A percentile compares a stretch with the other conserved stretches of the same genome.
Evolutionary conservation across 2,797 vertebrate species (phyloP).

Genomic region (Sebastes glaucus): DNA sequence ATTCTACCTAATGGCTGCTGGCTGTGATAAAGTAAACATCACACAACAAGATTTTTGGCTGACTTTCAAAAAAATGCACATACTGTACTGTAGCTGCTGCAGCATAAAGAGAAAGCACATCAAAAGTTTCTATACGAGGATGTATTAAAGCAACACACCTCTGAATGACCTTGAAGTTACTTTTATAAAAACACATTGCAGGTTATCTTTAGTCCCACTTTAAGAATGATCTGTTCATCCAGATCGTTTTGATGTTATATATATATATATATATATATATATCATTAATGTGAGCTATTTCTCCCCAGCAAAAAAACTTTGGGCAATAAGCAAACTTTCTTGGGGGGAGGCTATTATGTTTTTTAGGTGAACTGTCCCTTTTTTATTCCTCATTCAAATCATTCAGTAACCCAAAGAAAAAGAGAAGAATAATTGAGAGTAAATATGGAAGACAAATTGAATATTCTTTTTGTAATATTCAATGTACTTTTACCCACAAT

Average conservation of each 20-base stretch:
- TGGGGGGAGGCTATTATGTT: neutral
- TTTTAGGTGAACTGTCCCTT: neutral
- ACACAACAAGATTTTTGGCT: constrained; percentile 40
- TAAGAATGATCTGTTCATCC: neutral
- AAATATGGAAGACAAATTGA: neutral
- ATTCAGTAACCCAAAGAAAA: neutral
- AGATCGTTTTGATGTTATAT: neutral
- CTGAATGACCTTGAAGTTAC: neutral
- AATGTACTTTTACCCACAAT: neutral
- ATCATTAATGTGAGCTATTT: neutral
- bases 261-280: too few relatives aligned
- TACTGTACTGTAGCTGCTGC: neutral
- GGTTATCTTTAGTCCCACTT: neutral
- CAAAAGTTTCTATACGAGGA: neutral
- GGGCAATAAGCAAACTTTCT: neutral
- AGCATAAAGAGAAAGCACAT: constrained; percentile 18
- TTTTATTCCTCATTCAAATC: neutral
- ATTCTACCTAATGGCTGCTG: constrained; percentile 45
- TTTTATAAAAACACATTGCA: neutral
- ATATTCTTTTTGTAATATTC: neutral
- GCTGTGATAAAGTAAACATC: constrained; percentile 58
- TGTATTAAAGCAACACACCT: neutral
- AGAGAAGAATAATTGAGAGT: neutral
- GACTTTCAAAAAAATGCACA: constrained; percentile 49
- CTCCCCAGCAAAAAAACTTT: neutral